These are phyloP conservation scores for Coelopa frigida DNA, from an alignment of 1,140 invertebrate genomes.

Conservation along the genomic window DNA sequence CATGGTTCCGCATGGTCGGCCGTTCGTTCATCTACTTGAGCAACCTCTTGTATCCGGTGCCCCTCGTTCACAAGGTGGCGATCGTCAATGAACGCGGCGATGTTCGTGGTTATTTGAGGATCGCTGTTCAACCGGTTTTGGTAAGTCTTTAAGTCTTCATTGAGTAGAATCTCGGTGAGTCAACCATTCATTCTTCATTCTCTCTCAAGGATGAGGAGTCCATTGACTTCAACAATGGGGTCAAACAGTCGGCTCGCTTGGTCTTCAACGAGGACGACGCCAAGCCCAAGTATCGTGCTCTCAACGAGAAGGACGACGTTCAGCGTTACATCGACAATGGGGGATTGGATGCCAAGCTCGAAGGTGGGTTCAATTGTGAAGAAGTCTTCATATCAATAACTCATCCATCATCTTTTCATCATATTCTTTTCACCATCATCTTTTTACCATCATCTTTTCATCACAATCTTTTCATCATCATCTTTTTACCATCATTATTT, in stretches of 20 bases:
- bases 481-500: no score
- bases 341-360: slow-evolving; percentile 58
- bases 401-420: no score
- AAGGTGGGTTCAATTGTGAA: slow-evolving; percentile 47
- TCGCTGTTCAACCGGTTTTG: slow-evolving; percentile 89
- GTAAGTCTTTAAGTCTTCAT: slow-evolving; percentile 47
- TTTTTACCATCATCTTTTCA: no score
- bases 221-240: slow-evolving; percentile 70
- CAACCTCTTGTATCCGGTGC: slow-evolving; percentile 94
- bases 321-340: slow-evolving; percentile 65
- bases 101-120: slow-evolving; percentile 91
- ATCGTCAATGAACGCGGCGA: slow-evolving; percentile 99
- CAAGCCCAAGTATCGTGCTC: slow-evolving; percentile 53
- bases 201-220: slow-evolving; percentile 56
- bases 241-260: slow-evolving; percentile 81
- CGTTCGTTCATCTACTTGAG: slow-evolving; percentile 96
- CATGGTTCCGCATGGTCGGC: slow-evolving; percentile 98
- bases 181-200: background rate
- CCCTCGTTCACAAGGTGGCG: slow-evolving; percentile 93
- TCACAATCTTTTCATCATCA: no score
- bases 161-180: no score
- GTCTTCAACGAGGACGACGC: slow-evolving; percentile 73
- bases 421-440: no score
- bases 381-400: no score
- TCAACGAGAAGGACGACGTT: slow-evolving; percentile 51